These are phyloP conservation scores for Bergia sp. DNA, from an alignment of 92 coral and sea anemone species.

Conservation along the genomic window DNA sequence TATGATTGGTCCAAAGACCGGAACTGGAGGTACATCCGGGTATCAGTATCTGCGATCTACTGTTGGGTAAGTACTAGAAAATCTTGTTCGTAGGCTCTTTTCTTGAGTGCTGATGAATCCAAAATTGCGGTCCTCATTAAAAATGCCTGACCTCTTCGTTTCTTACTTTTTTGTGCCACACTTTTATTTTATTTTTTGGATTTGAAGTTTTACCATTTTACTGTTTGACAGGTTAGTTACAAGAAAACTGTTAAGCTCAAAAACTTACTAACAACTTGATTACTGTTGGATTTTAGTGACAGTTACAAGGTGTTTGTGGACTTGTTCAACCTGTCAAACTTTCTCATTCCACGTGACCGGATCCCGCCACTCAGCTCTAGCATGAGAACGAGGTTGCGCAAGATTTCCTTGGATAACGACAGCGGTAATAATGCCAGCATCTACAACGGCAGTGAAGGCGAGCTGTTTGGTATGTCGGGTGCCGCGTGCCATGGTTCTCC, in stretches of 20 bases:
- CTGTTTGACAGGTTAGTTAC: too few relatives aligned
- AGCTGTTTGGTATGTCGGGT: neutral
- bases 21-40: slow-evolving; percentile 97
- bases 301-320: slow-evolving; percentile 96
- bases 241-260: too few relatives aligned
- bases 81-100: neutral
- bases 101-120: neutral
- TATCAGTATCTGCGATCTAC: slow-evolving; percentile 95
- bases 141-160: too few relatives aligned
- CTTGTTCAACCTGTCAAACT: slow-evolving; percentile 87
- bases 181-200: too few relatives aligned
- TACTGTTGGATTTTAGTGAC: slow-evolving; percentile 63
- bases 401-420: slow-evolving; percentile 66
- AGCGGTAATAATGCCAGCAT: slow-evolving; percentile 72
- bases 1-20: slow-evolving; percentile 86
- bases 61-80: slow-evolving; percentile 69
- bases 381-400: slow-evolving; percentile 83
- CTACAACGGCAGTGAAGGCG: slow-evolving; percentile 68
- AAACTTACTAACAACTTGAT: neutral
- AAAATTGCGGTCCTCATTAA: too few relatives aligned
- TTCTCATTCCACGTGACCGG: slow-evolving; percentile 86
- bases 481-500: too few relatives aligned
- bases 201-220: too few relatives aligned
- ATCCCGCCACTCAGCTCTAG: slow-evolving; percentile 84
- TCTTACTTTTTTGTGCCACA: too few relatives aligned